Conservation (phyloP, 2,797 vertebrate species). For the Carcharodon carcharias region DNA sequence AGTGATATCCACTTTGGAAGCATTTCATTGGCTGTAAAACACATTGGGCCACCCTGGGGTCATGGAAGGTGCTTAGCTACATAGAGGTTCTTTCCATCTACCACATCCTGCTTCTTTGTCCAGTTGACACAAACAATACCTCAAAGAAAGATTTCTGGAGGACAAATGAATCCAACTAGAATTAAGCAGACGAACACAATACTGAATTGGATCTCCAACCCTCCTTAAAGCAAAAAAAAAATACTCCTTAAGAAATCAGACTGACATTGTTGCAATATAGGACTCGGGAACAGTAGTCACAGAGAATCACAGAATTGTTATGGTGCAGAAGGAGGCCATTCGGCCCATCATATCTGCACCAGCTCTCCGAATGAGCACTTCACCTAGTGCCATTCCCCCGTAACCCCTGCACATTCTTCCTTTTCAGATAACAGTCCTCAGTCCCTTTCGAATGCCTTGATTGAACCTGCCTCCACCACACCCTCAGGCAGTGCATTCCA, state of each 20-base stretch:
- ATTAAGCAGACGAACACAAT: neutral
- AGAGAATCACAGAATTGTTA: no score
- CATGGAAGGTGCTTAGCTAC: neutral
- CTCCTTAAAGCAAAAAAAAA: neutral
- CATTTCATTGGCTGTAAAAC: neutral
- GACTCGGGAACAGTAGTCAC: neutral
- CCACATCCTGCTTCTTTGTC: neutral
- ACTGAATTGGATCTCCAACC: neutral
- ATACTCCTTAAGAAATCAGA: neutral
- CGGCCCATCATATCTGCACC: no score
- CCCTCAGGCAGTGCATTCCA: no score
- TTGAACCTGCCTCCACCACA: no score
- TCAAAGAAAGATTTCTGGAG: neutral
- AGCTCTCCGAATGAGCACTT: no score
- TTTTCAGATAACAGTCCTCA: no score
- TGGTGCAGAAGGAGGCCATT: no score
- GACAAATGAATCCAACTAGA: neutral
- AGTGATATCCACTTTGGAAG: neutral
- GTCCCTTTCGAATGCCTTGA: no score
- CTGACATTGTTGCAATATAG: neutral
- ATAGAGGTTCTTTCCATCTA: neutral
- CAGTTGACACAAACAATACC: neutral
- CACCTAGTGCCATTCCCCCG: no score
- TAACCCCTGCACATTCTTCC: no score
- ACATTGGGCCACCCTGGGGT: neutral